Evolutionary conservation across 1,140 invertebrate genomes (phyloP).

Genomic region (Rhyacophila brunnea): DNA sequence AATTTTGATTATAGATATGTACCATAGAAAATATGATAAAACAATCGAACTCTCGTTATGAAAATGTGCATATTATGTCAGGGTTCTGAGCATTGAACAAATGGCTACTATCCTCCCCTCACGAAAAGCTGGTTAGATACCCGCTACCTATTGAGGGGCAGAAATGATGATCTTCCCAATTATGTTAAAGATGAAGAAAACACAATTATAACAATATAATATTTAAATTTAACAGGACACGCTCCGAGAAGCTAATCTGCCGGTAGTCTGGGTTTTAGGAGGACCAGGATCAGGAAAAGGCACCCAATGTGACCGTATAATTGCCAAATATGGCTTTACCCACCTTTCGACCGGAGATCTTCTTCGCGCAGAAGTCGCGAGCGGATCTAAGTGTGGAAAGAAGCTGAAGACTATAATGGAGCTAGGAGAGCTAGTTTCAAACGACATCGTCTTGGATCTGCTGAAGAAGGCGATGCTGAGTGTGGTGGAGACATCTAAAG

Average conservation of each 20-base stretch:
- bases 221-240: too few species aligned
- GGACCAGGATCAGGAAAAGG: constrained; percentile 90
- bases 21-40: too few species aligned
- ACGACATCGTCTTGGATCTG: constrained; percentile 85
- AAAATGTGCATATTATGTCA: too few species aligned
- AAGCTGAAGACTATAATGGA: constrained; percentile 85
- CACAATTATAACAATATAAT: too few species aligned
- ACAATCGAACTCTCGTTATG: too few species aligned
- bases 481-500: constrained; percentile 68
- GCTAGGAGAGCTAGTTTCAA: constrained; percentile 81
- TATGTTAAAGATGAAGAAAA: too few species aligned
- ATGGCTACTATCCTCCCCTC: too few species aligned
- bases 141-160: too few species aligned
- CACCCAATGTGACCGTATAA: constrained; percentile 84
- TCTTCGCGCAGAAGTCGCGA: constrained; percentile 80
- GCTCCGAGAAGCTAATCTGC: constrained; percentile 46
- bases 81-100: too few species aligned
- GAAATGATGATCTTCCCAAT: too few species aligned
- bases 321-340: constrained; percentile 82
- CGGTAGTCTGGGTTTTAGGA: constrained; percentile 77
- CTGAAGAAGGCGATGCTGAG: constrained; percentile 82
- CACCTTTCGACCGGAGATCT: constrained; percentile 90
- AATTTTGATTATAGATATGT: too few species aligned
- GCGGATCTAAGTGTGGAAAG: constrained; percentile 80
- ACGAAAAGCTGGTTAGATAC: too few species aligned